Evolutionary conservation across 30 jellyfish, hydroid and myxozoan species (phyloP), one percentile per base, ranked within the genome.

Genomic region (Aurelia sp.): DNA sequence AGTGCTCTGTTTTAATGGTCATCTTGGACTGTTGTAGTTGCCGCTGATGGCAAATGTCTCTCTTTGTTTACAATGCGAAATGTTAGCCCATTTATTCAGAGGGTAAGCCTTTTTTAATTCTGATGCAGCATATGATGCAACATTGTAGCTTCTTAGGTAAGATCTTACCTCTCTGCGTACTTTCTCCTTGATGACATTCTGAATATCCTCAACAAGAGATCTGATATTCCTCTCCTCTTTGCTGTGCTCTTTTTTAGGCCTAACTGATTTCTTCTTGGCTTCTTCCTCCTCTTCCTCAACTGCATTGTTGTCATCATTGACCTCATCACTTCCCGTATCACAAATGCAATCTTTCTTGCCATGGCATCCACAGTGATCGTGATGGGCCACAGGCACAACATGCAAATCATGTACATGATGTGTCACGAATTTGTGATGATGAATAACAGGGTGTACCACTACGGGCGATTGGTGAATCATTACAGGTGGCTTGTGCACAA

Each of bases 301-400:
- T 12, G n/a, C 94, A 10, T 57, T 62, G 31, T 30, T 16, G 52
- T 38, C 89, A 10, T 71, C 86, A 67, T 61, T 83, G 44, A 31
- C 63, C 21, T 61, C 90, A 38, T 68, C 84, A 30, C 53, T 82
- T 51, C 53, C 73, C 8, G 83, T 67, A 71, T 91, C 98, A 76
- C 98, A 91, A 33, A 91, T 67, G 82, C 98, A 91, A 77, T 86
- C 98, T 72, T 73, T 78, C 67, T 91, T 91, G 63, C 98, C 98
- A 5, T 41, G 82, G 62, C 98, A 91, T 8, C 91, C 95, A 71
- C 98, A 91, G 76, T 66, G 85, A 30, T 62, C 51, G 18, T 85
- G 91, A 41, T 85, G 92, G 22, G 83, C 92, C 52, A 72, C 41
- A 18, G 96, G 96, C 12, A 84, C 96, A 57, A 85, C 89, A 67